Percentiles rank a stretch among this genome's conserved stretches.
Conservation (phyloP, 2,797 vertebrate species). For the Momotus momota region DNA sequence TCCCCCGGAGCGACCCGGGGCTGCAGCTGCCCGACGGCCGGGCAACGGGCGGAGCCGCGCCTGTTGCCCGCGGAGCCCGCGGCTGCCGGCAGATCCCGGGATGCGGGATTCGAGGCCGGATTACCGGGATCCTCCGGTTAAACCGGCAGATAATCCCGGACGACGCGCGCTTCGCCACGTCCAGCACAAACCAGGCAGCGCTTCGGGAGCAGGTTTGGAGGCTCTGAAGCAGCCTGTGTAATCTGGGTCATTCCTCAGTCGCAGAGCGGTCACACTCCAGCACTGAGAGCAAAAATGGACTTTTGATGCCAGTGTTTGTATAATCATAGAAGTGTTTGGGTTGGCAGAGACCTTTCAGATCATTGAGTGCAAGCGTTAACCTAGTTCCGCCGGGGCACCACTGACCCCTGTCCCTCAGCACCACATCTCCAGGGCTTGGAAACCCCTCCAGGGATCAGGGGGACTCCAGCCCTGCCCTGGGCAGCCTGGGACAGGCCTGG, state of each 20-base stretch:
- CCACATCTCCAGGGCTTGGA: background rate
- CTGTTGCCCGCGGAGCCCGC: background rate
- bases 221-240: background rate
- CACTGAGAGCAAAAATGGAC: rapidly evolving
- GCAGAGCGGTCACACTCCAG: background rate
- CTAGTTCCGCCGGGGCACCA: too few relatives aligned
- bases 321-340: background rate
- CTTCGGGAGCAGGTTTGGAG: background rate
- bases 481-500: background rate
- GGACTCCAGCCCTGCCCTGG: background rate
- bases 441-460: background rate
- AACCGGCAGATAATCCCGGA: background rate
- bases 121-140: background rate
- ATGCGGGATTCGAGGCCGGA: rapidly evolving
- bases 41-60: background rate
- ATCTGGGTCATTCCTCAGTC: background rate
- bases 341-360: background rate
- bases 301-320: background rate
- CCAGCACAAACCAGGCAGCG: background rate
- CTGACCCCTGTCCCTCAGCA: too few relatives aligned
- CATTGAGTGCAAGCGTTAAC: background rate
- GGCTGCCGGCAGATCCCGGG: background rate
- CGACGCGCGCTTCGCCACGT: too few relatives aligned
- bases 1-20: background rate
- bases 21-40: background rate